Conservation (phyloP, 2,888 invertebrate species). For the Lasioglossum figueresi region DNA sequence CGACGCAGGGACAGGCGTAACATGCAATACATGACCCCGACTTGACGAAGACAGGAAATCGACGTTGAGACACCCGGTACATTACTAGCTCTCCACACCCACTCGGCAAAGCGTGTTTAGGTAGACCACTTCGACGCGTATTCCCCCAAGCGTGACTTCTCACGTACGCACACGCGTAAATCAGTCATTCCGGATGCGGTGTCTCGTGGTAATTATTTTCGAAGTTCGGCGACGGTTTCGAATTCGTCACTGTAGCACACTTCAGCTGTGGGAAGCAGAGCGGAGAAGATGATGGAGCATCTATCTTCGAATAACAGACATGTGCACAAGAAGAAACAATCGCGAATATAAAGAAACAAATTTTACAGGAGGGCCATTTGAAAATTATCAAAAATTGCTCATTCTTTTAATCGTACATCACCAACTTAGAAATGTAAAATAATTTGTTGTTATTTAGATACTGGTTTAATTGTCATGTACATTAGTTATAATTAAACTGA, state of each 20-base stretch:
- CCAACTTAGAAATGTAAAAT: too few relatives aligned
- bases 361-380: too few relatives aligned
- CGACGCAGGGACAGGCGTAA: background rate
- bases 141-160: conserved; percentile 51
- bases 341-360: too few relatives aligned
- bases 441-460: too few relatives aligned
- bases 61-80: conserved; percentile 53
- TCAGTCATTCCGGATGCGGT: conserved; percentile 36
- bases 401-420: too few relatives aligned
- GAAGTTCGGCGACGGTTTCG: background rate
- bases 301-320: too few relatives aligned
- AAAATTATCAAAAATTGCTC: too few relatives aligned
- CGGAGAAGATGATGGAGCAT: too few relatives aligned
- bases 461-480: too few relatives aligned
- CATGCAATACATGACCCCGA: background rate
- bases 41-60: conserved; percentile 33
- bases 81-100: conserved; percentile 45
- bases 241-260: background rate
- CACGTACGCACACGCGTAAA: conserved; percentile 25
- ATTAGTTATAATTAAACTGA: too few relatives aligned
- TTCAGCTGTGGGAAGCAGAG: background rate
- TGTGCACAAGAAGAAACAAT: too few relatives aligned
- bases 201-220: conserved; percentile 38
- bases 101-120: conserved; percentile 49
- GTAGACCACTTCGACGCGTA: conserved; percentile 52